A percentile compares a stretch with the other conserved stretches of the same genome.
phyloP scores from a whole-genome alignment of 1,140 invertebrate species.

The Caenorhabditis tropicalis region DNA sequence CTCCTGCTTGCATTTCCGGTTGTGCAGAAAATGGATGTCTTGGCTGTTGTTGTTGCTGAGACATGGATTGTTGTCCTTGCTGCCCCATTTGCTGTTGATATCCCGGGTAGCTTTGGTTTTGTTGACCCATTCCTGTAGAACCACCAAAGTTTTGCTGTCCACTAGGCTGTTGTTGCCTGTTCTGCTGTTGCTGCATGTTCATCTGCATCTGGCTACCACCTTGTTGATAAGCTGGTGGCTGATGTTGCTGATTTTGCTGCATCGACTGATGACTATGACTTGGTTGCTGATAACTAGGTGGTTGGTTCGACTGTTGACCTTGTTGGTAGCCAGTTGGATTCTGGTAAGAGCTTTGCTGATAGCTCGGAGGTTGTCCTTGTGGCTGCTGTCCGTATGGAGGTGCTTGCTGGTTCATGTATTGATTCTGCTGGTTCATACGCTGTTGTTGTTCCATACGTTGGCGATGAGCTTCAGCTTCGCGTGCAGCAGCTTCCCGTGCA shows the following conservation, averaged over 20 bases:
- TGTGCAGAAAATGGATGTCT: neutral
- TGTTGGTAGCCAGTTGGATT: neutral
- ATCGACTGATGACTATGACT: neutral
- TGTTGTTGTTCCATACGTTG: neutral
- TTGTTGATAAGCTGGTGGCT: neutral
- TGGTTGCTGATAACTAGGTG: neutral
- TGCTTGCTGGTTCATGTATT: neutral
- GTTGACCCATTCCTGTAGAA: neutral
- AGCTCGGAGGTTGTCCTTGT: neutral
- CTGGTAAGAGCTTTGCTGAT: neutral
- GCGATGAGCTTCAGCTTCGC: neutral
- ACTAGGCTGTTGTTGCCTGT: neutral
- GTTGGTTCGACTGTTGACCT: neutral
- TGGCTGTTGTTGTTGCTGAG: conserved; percentile 2
- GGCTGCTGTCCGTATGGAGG: neutral
- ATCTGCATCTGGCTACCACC: neutral
- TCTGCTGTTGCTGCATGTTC: neutral
- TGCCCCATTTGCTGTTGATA: neutral
- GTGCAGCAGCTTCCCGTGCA: neutral
- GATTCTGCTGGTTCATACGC: neutral
- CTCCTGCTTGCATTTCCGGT: conserved; percentile 2
- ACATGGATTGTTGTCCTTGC: neutral
- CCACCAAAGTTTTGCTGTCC: neutral
- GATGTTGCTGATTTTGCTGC: neutral
- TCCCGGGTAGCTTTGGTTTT: neutral